Conservation (phyloP, 2,797 vertebrate species). For the Microctenopoma lineatum region DNA sequence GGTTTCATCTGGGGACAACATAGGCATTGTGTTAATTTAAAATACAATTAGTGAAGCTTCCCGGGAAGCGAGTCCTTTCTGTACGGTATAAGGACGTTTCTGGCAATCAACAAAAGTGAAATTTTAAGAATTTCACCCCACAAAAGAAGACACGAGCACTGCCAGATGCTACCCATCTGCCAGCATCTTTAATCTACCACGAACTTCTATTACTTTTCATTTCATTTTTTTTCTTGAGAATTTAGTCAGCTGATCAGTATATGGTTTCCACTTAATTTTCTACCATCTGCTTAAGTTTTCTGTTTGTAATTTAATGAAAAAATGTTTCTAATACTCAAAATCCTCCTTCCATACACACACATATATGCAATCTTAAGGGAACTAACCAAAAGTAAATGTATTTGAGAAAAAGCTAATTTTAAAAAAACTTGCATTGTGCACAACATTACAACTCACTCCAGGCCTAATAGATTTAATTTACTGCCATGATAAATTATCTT, state of each 20-base stretch:
- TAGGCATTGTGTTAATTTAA: neutral
- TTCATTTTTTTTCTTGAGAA: neutral
- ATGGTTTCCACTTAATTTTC: slow-evolving; percentile 20
- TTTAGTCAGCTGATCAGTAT: slow-evolving; percentile 27
- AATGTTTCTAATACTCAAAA: neutral
- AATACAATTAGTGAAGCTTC: neutral
- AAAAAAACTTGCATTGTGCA: no score
- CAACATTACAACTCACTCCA: no score
- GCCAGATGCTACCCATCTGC: slow-evolving; percentile 62
- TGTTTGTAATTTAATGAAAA: slow-evolving; percentile 6
- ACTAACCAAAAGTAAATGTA: no score
- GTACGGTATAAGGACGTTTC: neutral
- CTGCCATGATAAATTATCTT: no score
- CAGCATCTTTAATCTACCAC: slow-evolving; percentile 33
- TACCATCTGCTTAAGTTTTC: slow-evolving; percentile 42
- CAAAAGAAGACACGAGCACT: slow-evolving; percentile 7
- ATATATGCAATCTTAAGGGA: neutral
- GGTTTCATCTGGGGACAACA: neutral
- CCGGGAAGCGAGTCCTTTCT: neutral
- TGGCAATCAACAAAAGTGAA: slow-evolving; percentile 9
- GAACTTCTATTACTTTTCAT: slow-evolving; percentile 35
- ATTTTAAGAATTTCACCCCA: slow-evolving; percentile 10
- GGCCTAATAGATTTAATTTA: no score
- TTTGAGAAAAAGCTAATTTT: no score
- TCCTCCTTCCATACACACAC: neutral